These are phyloP conservation scores for Darevskia mixta DNA, from an alignment of 2,797 vertebrate genomes.

Conservation along the genomic window DNA sequence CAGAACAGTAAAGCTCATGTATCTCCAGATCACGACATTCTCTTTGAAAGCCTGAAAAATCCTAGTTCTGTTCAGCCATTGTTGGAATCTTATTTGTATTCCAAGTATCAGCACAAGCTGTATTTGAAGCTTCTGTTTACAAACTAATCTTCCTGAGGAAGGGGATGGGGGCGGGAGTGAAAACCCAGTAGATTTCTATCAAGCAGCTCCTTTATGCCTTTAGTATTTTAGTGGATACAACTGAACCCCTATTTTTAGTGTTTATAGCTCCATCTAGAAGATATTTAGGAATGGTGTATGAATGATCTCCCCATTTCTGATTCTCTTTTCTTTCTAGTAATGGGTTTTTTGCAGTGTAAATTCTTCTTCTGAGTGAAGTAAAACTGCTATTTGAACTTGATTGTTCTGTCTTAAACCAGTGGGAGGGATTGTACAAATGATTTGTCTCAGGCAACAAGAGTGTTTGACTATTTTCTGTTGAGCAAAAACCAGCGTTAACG, in stretches of 20 bases:
- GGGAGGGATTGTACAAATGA: slow-evolving; percentile 33
- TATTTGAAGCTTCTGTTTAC: background rate
- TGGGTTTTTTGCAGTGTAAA: slow-evolving; percentile 59
- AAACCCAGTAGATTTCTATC: slow-evolving; percentile 28
- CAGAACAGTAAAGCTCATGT: background rate
- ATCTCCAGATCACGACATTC: background rate
- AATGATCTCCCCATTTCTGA: background rate
- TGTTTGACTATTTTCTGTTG: slow-evolving; percentile 36
- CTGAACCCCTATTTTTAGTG: slow-evolving; percentile 21
- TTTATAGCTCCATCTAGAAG: slow-evolving; percentile 4
- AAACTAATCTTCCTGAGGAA: slow-evolving; percentile 13
- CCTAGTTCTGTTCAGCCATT: background rate
- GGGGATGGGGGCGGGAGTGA: background rate
- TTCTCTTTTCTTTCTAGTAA: slow-evolving; percentile 8
- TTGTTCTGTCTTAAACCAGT: slow-evolving; percentile 56
- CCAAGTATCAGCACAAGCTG: background rate
- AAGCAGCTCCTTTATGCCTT: background rate
- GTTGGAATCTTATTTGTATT: slow-evolving; percentile 1
- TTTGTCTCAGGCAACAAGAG: slow-evolving; percentile 34
- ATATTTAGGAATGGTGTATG: slow-evolving; percentile 31
- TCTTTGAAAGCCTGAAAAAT: background rate
- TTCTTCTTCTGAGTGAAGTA: slow-evolving; percentile 35
- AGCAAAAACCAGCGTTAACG: slow-evolving; percentile 29
- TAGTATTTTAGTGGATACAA: background rate
- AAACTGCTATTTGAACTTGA: slow-evolving; percentile 49